phyloP scores from a whole-genome alignment of 2,888 invertebrate genomes.

The Netelia fuscicornis region DNA sequence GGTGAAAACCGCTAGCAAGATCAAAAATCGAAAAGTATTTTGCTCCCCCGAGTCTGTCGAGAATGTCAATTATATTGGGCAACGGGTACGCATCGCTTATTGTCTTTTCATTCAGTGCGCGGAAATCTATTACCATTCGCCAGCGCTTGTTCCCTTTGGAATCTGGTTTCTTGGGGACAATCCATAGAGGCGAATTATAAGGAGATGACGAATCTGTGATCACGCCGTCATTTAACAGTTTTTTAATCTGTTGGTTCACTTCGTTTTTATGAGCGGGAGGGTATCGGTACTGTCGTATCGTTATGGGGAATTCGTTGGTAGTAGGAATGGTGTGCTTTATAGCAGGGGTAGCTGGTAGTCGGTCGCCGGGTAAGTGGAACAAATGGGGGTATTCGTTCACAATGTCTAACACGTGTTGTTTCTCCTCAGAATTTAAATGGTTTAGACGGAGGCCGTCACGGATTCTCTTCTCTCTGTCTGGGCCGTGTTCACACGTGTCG shows the following conservation, averaged over 20 bases:
- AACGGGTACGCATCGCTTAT: too few relatives aligned
- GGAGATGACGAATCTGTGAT: neutral
- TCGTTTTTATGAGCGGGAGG: neutral
- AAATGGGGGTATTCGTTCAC: neutral
- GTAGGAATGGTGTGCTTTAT: neutral
- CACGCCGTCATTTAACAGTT: neutral
- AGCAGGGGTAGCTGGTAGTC: neutral
- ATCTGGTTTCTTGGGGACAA: too few relatives aligned
- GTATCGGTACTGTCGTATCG: neutral
- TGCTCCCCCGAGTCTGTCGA: too few relatives aligned
- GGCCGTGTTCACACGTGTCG: too few relatives aligned
- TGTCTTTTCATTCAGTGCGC: neutral
- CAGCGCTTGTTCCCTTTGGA: too few relatives aligned
- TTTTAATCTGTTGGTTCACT: neutral
- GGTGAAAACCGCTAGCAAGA: too few relatives aligned
- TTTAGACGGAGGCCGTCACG: too few relatives aligned
- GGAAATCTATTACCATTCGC: too few relatives aligned
- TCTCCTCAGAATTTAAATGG: neutral
- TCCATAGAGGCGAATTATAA: neutral
- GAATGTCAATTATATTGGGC: too few relatives aligned
- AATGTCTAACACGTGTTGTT: slow-evolving; percentile 1
- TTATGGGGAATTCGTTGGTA: neutral
- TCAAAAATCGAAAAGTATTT: too few relatives aligned
- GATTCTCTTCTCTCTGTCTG: too few relatives aligned
- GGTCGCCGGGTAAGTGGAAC: slow-evolving; percentile 4